Evolutionary conservation across 2,888 invertebrate species (phyloP), one percentile per base, ranked within the genome.

Genomic region (Chaetogeoica ovagalla): DNA sequence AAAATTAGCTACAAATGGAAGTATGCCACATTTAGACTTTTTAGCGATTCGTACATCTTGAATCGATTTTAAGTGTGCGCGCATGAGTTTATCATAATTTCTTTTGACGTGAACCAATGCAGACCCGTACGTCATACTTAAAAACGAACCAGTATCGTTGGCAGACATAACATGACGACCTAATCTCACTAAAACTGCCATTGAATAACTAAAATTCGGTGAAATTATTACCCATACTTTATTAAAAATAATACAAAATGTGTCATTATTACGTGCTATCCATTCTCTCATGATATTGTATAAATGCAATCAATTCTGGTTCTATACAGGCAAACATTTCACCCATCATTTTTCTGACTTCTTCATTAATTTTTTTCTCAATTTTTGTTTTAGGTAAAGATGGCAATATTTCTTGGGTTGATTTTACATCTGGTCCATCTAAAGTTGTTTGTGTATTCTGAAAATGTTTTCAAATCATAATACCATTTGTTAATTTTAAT

Each of bases 101-200:
- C 96, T 88, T 86, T 96, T 96, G 52, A 95, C 93, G 86, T 95
- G 93, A 37, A 96, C 93, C 73, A 96, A 88, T 71, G 93, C 92
- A 21, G 93, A 93, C 15, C 93, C 96, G 85, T 95, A 95, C 13
- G 93, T 93, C 89, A 94, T 94, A 84, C 93, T 93, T 55, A 96
- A 89, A 87, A 94, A 96, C 52, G 94, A 94, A 82, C 94, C 94
- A 72, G 93, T 90, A 86, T 94, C 93, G 87, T 95, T 92, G 0
- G 94, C 93, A 48, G 94, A 93, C 90, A 96, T 92, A 43, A 97
- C 97, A 86, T 98, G 97, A 85, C 95, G 93, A 83, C 95, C 95
- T 84, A 97, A 89, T 83, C 94, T 91, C 19, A 97, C 97, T 85
- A 98, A 89, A 82, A 97, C 94, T 84, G 96, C 95, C 90, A 98